These are phyloP conservation scores for Callipepla californica DNA, from an alignment of 2,113 vertebrate species.

Conservation along the genomic window DNA sequence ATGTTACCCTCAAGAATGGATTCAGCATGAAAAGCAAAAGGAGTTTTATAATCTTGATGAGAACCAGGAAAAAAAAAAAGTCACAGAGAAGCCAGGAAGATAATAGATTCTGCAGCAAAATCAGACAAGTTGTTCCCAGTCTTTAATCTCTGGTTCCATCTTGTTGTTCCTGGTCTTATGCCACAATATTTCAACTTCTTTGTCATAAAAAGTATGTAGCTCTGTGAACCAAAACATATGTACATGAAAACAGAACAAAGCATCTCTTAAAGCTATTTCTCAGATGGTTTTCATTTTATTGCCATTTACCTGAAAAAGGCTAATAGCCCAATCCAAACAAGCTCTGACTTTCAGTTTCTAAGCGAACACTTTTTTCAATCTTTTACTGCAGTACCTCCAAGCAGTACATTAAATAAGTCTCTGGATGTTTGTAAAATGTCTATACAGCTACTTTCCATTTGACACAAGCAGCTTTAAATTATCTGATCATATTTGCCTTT, in stretches of 20 bases:
- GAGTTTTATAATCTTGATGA: not conserved
- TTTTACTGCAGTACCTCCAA: not conserved
- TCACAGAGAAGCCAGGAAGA: not conserved
- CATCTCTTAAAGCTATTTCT: not conserved
- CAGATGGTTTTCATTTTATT: not conserved
- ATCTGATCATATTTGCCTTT: not conserved
- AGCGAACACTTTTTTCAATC: not conserved
- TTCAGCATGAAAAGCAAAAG: not conserved
- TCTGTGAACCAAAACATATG: not conserved
- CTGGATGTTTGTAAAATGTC: not conserved
- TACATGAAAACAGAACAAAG: not conserved
- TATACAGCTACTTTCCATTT: not conserved
- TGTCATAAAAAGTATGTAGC: too few relatives aligned
- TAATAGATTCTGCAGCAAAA: not conserved
- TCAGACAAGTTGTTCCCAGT: not conserved
- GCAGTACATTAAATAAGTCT: not conserved
- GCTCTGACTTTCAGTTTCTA: not conserved
- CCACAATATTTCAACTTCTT: not conserved
- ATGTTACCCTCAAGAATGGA: not conserved
- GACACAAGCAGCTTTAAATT: slow-evolving; percentile 45
- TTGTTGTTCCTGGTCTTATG: not conserved
- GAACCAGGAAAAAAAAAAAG: not conserved
- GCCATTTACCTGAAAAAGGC: not conserved
- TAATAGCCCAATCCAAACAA: not conserved
- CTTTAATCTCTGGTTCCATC: not conserved